These are phyloP conservation scores for Drosophila algonquin DNA, from an alignment of 2,888 invertebrate species.

Conservation along the genomic window DNA sequence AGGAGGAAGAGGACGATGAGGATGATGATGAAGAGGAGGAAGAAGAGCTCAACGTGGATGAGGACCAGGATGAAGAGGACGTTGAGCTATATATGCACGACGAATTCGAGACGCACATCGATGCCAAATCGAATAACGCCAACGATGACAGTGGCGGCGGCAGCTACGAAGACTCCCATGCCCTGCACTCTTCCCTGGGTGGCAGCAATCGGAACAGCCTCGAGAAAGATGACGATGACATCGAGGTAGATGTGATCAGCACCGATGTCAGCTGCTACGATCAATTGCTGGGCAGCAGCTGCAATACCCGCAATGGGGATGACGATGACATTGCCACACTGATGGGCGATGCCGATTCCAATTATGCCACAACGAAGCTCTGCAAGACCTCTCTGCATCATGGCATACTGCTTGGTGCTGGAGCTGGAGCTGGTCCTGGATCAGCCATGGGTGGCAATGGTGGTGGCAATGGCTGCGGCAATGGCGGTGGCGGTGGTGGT, in stretches of 20 bases:
- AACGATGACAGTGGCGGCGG: constrained; percentile 84
- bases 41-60: constrained; percentile 71
- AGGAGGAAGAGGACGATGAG: constrained; percentile 68
- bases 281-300: constrained; percentile 81
- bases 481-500: constrained; percentile 26
- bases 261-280: constrained; percentile 84
- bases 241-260: constrained; percentile 83
- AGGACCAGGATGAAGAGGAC: constrained; percentile 72
- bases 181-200: constrained; percentile 82
- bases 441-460: constrained; percentile 35
- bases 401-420: constrained; percentile 6
- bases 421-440: constrained; percentile 14
- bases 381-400: constrained; percentile 42
- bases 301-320: constrained; percentile 81
- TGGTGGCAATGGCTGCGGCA: constrained; percentile 3
- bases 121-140: constrained; percentile 81
- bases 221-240: constrained; percentile 83
- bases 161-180: constrained; percentile 84
- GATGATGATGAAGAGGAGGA: constrained; percentile 74
- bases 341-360: constrained; percentile 76
- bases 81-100: constrained; percentile 78
- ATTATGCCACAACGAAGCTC: constrained; percentile 59
- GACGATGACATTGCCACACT: constrained; percentile 80
- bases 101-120: constrained; percentile 83
- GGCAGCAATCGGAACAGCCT: constrained; percentile 83